Evolutionary conservation across 2,113 vertebrate genomes (phyloP).

Genomic region (Plecotus auritus): DNA sequence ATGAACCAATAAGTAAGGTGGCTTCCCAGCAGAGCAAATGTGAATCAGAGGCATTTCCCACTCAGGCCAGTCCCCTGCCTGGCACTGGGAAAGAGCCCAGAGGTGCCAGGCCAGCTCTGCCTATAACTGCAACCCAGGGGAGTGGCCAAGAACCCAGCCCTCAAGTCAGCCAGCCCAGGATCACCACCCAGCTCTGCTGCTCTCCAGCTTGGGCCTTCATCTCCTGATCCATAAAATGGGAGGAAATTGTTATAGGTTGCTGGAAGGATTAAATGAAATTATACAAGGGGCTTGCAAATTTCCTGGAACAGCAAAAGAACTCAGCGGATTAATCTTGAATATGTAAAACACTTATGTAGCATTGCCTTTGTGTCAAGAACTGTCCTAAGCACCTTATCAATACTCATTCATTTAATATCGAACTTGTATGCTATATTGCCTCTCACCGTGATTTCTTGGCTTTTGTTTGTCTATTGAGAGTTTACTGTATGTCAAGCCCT

Average conservation of each 20-base stretch:
- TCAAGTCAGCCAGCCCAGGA: background rate
- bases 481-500: background rate
- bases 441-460: background rate
- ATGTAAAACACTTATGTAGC: background rate
- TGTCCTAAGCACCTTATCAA: background rate
- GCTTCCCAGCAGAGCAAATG: constrained; percentile 58
- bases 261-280: background rate
- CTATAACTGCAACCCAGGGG: background rate
- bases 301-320: background rate
- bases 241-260: background rate
- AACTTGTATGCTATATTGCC: background rate
- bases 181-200: background rate
- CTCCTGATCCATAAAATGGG: constrained; percentile 39
- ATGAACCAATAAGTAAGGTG: constrained; percentile 53
- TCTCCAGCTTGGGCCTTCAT: background rate
- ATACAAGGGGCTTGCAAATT: background rate
- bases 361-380: background rate
- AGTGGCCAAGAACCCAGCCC: background rate
- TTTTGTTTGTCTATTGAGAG: background rate
- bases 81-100: background rate
- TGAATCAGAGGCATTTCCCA: constrained; percentile 68
- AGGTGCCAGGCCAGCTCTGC: constrained; percentile 9
- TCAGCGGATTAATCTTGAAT: background rate
- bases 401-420: background rate
- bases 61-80: background rate